These are phyloP conservation scores for Pterois miles DNA, from an alignment of 2,797 vertebrate species.

Conservation along the genomic window DNA sequence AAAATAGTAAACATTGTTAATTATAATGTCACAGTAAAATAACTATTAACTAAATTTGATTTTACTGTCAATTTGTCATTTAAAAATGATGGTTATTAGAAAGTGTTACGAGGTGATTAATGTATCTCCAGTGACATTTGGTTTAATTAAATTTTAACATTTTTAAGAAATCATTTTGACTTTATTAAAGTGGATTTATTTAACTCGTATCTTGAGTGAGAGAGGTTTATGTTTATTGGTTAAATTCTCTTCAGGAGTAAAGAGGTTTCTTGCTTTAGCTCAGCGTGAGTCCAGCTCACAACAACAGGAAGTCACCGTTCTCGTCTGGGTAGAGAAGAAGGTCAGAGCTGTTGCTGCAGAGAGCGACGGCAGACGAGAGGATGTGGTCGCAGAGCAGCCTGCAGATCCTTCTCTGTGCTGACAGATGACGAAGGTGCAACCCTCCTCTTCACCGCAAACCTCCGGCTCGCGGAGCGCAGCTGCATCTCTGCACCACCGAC, in stretches of 20 bases:
- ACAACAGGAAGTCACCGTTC: conserved; percentile 46
- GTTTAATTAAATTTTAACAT: neutral
- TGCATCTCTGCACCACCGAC: conserved; percentile 36
- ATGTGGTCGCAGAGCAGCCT: conserved; percentile 69
- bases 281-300: neutral
- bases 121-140: neutral
- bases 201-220: neutral
- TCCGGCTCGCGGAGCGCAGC: conserved; percentile 41
- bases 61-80: too few species aligned
- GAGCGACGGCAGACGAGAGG: conserved; percentile 50
- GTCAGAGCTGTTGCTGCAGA: conserved; percentile 32
- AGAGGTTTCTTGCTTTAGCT: neutral
- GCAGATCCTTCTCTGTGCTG: conserved; percentile 22
- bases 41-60: too few species aligned
- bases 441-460: conserved; percentile 54
- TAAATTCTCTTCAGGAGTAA: neutral
- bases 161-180: neutral
- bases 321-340: conserved; percentile 21
- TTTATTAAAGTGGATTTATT: neutral
- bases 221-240: neutral
- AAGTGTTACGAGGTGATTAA: neutral
- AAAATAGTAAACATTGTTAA: too few species aligned
- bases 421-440: conserved; percentile 33
- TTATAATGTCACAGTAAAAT: too few species aligned
- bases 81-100: too few species aligned